Conservation (phyloP, 2,113 vertebrate species). For the Phrynocephalus versicolor region DNA sequence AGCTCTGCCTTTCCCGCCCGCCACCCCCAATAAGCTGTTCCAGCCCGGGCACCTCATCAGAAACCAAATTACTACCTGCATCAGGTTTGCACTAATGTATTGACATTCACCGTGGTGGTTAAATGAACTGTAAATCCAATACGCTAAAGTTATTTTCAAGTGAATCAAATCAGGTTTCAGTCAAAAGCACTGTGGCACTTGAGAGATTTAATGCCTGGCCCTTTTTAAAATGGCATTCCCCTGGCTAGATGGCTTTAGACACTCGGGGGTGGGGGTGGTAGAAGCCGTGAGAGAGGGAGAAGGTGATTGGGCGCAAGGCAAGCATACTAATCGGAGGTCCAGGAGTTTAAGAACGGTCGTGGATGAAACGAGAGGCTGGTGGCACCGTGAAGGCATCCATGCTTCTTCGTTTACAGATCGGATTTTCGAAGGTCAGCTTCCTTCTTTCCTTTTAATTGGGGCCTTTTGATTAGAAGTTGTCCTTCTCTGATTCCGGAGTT, state of each 20-base stretch:
- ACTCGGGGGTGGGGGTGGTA: constrained; percentile 49
- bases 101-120: constrained; percentile 69
- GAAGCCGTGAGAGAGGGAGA: constrained; percentile 40
- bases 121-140: constrained; percentile 76
- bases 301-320: constrained; percentile 50
- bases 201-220: constrained; percentile 56
- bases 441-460: constrained; percentile 49
- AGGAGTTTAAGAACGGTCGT: constrained; percentile 53
- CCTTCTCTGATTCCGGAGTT: constrained; percentile 34
- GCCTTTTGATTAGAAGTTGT: constrained; percentile 42
- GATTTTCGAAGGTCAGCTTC: constrained; percentile 47
- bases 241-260: constrained; percentile 62
- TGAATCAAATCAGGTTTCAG: constrained; percentile 72
- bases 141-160: constrained; percentile 70
- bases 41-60: constrained; percentile 69
- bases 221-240: constrained; percentile 50
- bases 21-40: constrained; percentile 50
- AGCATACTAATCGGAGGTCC: constrained; percentile 50
- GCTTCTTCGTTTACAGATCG: constrained; percentile 49
- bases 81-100: constrained; percentile 72
- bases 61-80: constrained; percentile 75
- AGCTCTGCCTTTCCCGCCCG: constrained; percentile 49
- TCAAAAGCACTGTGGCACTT: constrained; percentile 70
- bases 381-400: constrained; percentile 49
- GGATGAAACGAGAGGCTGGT: constrained; percentile 57